phyloP scores from a whole-genome alignment of 2,113 vertebrate species.

The Hippoglossus stenolepis region DNA sequence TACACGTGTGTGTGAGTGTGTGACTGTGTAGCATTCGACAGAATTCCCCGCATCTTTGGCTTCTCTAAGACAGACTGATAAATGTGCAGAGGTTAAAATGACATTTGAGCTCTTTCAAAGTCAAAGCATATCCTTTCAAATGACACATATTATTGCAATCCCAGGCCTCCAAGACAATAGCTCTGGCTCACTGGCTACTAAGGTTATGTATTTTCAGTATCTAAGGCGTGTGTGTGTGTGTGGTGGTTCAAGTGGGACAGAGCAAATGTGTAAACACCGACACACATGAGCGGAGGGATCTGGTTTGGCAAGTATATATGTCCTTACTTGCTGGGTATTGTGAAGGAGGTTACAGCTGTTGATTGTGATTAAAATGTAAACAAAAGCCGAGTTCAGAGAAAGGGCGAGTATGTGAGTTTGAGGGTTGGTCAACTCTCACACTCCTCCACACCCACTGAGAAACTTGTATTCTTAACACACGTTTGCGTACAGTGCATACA shows the following conservation, averaged over 20 bases:
- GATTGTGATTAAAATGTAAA: slow-evolving; percentile 85
- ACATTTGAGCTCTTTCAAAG: slow-evolving; percentile 64
- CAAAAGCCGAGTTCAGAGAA: slow-evolving; percentile 77
- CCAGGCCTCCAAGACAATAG: slow-evolving; percentile 57
- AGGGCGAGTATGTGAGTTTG: slow-evolving; percentile 76
- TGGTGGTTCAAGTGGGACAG: slow-evolving; percentile 62
- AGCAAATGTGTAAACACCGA: slow-evolving; percentile 73
- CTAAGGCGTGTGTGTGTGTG: slow-evolving; percentile 43
- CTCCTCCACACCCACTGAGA: slow-evolving; percentile 56
- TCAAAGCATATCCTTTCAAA: slow-evolving; percentile 55
- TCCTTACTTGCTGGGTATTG: slow-evolving; percentile 81
- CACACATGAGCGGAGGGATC: slow-evolving; percentile 75
- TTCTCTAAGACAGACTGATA: slow-evolving; percentile 55
- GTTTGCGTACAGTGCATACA: not conserved
- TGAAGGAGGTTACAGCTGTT: slow-evolving; percentile 79
- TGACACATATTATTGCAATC: slow-evolving; percentile 54
- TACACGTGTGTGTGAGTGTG: slow-evolving; percentile 11
- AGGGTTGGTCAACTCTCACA: slow-evolving; percentile 65
- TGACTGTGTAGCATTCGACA: slow-evolving; percentile 41
- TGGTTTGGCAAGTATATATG: slow-evolving; percentile 84
- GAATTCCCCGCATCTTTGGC: slow-evolving; percentile 42
- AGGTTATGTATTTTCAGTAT: slow-evolving; percentile 64
- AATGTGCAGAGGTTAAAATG: slow-evolving; percentile 68
- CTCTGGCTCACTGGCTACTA: slow-evolving; percentile 32
- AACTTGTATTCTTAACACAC: slow-evolving; percentile 32